Evolutionary conservation across 2,888 invertebrate species (phyloP).

Genomic region (Elegia similella): DNA sequence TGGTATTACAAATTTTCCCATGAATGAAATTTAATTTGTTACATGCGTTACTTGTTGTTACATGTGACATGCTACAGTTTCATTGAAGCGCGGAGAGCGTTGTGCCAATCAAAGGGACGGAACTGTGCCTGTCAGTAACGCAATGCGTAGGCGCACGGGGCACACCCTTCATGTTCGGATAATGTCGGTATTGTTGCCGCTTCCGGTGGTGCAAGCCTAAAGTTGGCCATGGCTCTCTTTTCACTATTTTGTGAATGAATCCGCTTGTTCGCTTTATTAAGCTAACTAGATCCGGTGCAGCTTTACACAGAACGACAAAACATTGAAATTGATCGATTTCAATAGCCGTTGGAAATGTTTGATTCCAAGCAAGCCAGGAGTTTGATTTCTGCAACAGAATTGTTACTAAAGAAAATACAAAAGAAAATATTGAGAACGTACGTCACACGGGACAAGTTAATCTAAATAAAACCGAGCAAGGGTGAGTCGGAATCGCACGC

Average conservation of each 20-base stretch:
- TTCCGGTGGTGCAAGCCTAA: constrained; percentile 42
- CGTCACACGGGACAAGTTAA: too few species aligned
- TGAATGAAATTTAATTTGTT: neutral
- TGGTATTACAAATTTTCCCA: too few species aligned
- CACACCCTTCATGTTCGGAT: constrained; percentile 50
- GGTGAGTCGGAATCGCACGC: too few species aligned
- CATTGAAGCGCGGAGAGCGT: constrained; percentile 61
- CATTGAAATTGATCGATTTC: neutral
- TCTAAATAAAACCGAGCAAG: too few species aligned
- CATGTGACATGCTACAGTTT: constrained; percentile 25
- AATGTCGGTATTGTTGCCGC: constrained; percentile 49
- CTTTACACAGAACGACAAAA: neutral
- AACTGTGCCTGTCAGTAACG: constrained; percentile 70
- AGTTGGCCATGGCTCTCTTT: constrained; percentile 17
- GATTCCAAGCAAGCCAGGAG: too few species aligned
- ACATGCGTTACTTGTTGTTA: neutral
- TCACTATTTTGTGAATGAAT: constrained; percentile 15
- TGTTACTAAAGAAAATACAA: too few species aligned
- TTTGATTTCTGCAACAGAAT: too few species aligned
- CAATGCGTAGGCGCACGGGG: constrained; percentile 57
- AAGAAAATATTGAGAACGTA: too few species aligned
- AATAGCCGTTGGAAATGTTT: neutral
- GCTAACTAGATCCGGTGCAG: constrained; percentile 8
- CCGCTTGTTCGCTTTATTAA: constrained; percentile 5
- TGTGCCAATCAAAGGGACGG: constrained; percentile 67